Evolutionary conservation across 2,888 invertebrate species (phyloP).

Genomic region (Barypeithes pellucidus): DNA sequence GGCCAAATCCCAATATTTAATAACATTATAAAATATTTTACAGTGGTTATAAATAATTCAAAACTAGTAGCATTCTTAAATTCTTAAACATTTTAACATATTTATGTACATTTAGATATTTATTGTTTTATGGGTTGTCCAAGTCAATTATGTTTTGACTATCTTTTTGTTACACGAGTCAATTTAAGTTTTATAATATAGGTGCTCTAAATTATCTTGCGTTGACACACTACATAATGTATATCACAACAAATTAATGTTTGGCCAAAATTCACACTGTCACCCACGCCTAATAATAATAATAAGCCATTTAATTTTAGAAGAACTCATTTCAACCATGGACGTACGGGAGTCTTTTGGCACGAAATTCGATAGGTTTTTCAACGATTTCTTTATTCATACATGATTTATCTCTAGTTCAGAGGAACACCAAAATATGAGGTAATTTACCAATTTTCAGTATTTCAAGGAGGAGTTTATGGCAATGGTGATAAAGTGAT

Average conservation of each 20-base stretch:
- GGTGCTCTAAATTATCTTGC: slow-evolving; percentile 12
- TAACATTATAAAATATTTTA: too few relatives aligned
- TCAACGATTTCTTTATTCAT: too few relatives aligned
- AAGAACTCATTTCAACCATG: slow-evolving; percentile 20
- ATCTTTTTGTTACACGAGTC: neutral
- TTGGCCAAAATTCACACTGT: slow-evolving; percentile 36
- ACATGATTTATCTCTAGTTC: too few relatives aligned
- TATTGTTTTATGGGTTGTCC: neutral
- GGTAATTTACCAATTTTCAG: too few relatives aligned
- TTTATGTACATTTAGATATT: neutral
- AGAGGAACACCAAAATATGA: neutral
- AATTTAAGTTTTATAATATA: slow-evolving; percentile 14
- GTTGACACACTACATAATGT: slow-evolving; percentile 29
- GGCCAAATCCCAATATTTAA: too few relatives aligned
- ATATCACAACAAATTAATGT: slow-evolving; percentile 23
- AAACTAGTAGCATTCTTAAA: too few relatives aligned
- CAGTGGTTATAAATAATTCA: neutral
- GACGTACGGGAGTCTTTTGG: neutral
- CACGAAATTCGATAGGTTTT: too few relatives aligned
- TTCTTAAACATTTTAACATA: neutral
- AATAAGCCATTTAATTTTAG: slow-evolving; percentile 23
- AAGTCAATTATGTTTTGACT: neutral
- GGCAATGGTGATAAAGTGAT: too few relatives aligned
- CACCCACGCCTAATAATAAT: slow-evolving; percentile 22
- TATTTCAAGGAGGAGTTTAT: too few relatives aligned